These are phyloP conservation scores for Formica aserva DNA, from an alignment of 2,888 invertebrate species.

Conservation along the genomic window DNA sequence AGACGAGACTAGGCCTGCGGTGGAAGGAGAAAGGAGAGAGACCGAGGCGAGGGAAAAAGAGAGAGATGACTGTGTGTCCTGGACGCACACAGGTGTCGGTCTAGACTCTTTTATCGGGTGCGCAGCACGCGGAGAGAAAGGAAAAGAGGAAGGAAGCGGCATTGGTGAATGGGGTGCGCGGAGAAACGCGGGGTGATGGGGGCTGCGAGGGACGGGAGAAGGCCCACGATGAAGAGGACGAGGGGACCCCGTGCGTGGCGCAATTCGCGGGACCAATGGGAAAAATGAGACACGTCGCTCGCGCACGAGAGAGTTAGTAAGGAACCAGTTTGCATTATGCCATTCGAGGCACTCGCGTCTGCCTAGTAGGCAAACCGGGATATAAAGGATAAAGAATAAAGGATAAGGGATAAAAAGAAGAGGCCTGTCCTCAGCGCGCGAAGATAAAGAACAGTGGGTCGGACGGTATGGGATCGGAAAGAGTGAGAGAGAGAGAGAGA, in stretches of 20 bases:
- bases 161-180: not conserved
- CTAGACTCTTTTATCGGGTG: slow-evolving; percentile 83
- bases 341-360: slow-evolving; percentile 71
- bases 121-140: slow-evolving; percentile 56
- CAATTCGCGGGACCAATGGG: slow-evolving; percentile 76
- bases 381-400: slow-evolving; percentile 80
- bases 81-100: slow-evolving; percentile 84
- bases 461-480: slow-evolving; percentile 54
- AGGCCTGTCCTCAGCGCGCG: slow-evolving; percentile 69
- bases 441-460: slow-evolving; percentile 62
- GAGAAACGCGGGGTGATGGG: not conserved
- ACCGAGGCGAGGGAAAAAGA: slow-evolving; percentile 32
- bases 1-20: slow-evolving; percentile 30
- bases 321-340: slow-evolving; percentile 84
- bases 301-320: slow-evolving; percentile 63
- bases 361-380: slow-evolving; percentile 72
- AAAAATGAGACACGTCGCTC: slow-evolving; percentile 76
- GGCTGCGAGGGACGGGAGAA: slow-evolving; percentile 4
- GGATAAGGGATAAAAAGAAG: slow-evolving; percentile 78
- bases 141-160: slow-evolving; percentile 51
- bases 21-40: slow-evolving; percentile 40
- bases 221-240: slow-evolving; percentile 57
- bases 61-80: slow-evolving; percentile 64
- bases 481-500: slow-evolving; percentile 1
- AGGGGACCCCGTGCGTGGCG: slow-evolving; percentile 61